Percentiles rank a stretch among this genome's conserved stretches.
Evolutionary conservation across 1,140 invertebrate genomes (phyloP).

Genomic region (Drosophila yakuba): DNA sequence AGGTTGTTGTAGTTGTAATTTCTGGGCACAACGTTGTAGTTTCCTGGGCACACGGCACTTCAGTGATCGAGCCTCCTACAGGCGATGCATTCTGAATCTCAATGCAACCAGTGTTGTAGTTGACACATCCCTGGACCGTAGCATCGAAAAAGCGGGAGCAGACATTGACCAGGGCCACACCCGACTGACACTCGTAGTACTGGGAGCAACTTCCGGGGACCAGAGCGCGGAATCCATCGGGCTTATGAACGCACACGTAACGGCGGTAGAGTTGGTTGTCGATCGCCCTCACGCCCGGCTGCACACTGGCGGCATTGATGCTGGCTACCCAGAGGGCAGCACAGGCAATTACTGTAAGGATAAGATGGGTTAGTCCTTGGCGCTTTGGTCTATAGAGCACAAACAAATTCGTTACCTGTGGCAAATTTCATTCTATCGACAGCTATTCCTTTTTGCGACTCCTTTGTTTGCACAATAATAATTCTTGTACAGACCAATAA

Average conservation of each 20-base stretch:
- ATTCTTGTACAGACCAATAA: constrained; percentile 37
- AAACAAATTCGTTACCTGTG: constrained; percentile 32
- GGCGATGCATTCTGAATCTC: constrained; percentile 21
- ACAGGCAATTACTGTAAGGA: constrained; percentile 54
- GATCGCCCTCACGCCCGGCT: constrained; percentile 19
- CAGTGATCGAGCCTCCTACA: not conserved
- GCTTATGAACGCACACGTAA: constrained; percentile 60
- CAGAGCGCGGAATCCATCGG: constrained; percentile 64
- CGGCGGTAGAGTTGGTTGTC: constrained; percentile 66
- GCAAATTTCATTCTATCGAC: constrained; percentile 54
- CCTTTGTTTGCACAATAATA: constrained; percentile 21
- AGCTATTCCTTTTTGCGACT: constrained; percentile 50
- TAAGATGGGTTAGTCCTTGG: constrained; percentile 31
- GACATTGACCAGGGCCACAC: constrained; percentile 38
- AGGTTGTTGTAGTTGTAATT: not conserved
- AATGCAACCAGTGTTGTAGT: constrained; percentile 68
- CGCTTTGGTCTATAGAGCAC: not conserved
- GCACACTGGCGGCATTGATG: constrained; percentile 48
- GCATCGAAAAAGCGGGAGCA: constrained; percentile 69
- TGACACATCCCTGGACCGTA: constrained; percentile 56
- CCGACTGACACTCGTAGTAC: constrained; percentile 72
- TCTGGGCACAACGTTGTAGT: not conserved
- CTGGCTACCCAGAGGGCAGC: constrained; percentile 47
- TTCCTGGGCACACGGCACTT: constrained; percentile 28
- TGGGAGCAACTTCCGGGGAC: constrained; percentile 77